Conservation (phyloP, 2,888 invertebrate species). For the Athalia cordata region DNA sequence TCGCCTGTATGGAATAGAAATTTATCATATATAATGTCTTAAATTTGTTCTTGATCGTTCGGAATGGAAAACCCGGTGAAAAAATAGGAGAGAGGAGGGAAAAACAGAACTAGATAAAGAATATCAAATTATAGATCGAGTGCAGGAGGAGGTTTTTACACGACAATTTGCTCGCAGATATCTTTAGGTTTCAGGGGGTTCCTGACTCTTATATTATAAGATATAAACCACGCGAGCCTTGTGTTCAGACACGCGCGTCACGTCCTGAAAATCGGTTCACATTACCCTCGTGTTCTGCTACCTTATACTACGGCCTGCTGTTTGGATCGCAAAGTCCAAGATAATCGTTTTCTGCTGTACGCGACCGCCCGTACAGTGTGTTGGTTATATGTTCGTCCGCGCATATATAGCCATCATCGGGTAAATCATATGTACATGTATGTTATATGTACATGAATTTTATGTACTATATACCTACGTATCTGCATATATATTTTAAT, state of each 20-base stretch:
- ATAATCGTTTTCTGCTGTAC: conserved; percentile 57
- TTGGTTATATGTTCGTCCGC: no score
- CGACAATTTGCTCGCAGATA: not conserved
- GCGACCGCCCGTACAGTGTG: conserved; percentile 29
- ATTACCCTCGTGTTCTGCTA: conserved; percentile 54
- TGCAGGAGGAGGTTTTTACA: not conserved
- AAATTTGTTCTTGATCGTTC: no score
- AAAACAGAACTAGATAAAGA: not conserved
- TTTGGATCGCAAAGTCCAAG: conserved; percentile 48
- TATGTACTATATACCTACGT: no score
- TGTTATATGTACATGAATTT: not conserved
- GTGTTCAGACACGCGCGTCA: conserved; percentile 67
- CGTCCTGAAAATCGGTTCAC: conserved; percentile 64
- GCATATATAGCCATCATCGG: not conserved
- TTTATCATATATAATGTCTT: no score
- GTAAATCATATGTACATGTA: not conserved
- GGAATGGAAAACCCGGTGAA: not conserved
- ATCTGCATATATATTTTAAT: no score
- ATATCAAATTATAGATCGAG: no score
- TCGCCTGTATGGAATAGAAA: no score
- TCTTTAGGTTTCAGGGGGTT: conserved; percentile 12
- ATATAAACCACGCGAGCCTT: conserved; percentile 62
- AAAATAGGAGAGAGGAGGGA: not conserved
- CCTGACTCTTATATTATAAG: conserved; percentile 38
- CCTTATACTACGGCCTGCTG: conserved; percentile 44